These are phyloP conservation scores for Hyles lineata DNA, from an alignment of 2,888 invertebrate genomes.

Conservation along the genomic window DNA sequence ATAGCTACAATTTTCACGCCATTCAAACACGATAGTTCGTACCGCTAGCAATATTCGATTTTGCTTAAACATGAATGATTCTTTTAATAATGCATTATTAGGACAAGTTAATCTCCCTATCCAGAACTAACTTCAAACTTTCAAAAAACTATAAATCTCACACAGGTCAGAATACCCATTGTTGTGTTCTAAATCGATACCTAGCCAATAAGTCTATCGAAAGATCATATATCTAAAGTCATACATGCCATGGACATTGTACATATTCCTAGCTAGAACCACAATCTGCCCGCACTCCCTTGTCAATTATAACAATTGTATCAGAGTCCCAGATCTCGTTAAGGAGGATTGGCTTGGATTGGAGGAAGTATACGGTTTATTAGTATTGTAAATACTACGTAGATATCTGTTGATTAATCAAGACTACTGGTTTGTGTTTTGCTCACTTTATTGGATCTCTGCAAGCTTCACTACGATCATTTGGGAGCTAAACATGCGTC, in stretches of 20 bases:
- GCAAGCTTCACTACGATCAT: background rate
- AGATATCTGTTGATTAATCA: background rate
- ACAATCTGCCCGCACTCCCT: constrained; percentile 11
- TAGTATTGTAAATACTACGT: constrained; percentile 6
- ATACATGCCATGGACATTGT: constrained; percentile 16
- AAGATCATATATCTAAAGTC: background rate
- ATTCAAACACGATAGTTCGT: too few species aligned
- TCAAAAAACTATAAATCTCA: too few species aligned
- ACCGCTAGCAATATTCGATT: too few species aligned
- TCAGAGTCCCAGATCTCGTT: constrained; percentile 20
- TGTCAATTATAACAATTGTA: constrained; percentile 30
- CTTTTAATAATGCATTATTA: too few species aligned
- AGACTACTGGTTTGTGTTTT: background rate
- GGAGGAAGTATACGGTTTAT: background rate
- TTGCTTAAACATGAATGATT: too few species aligned
- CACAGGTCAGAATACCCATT: too few species aligned
- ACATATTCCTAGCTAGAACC: background rate
- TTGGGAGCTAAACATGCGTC: background rate
- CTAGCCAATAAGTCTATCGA: background rate
- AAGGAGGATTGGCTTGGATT: constrained; percentile 26
- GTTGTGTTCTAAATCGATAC: too few species aligned
- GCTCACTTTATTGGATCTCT: background rate
- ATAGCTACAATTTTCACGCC: too few species aligned
- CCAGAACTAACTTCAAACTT: too few species aligned
- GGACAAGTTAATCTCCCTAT: too few species aligned